Percentiles rank a stretch among this genome's conserved stretches.
These are phyloP conservation scores for Cheilosia scutellata DNA, from an alignment of 2,888 invertebrate genomes.

Conservation along the genomic window DNA sequence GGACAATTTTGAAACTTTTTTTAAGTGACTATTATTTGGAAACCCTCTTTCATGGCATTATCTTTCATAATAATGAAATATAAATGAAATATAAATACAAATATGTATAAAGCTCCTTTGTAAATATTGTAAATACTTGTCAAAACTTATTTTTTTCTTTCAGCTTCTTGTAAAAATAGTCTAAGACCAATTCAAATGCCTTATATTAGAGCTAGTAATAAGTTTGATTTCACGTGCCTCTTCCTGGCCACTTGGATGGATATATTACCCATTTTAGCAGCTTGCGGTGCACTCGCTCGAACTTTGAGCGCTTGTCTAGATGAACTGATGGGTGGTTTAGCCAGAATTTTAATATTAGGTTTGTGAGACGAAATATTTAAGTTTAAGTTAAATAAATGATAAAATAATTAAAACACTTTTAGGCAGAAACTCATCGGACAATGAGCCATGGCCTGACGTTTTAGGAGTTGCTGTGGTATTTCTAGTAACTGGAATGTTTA, in stretches of 20 bases:
- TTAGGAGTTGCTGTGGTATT: conserved; percentile 86
- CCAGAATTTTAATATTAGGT: conserved; percentile 85
- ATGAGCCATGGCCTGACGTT: conserved; percentile 86
- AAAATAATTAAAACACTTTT: conserved; percentile 52
- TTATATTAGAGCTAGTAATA: conserved; percentile 84
- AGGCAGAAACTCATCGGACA: conserved; percentile 84
- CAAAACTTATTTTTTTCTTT: conserved; percentile 12
- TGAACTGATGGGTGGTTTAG: conserved; percentile 86
- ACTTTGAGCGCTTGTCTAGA: conserved; percentile 86
- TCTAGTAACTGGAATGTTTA: conserved; percentile 85
- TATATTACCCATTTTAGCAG: conserved; percentile 85
- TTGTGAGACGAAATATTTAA: conserved; percentile 41
- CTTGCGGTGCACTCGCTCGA: conserved; percentile 85
- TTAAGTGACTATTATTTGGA: no score
- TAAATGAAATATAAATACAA: no score
- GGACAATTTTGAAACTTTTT: no score
- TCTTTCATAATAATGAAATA: no score
- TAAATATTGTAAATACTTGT: conserved; percentile 16
- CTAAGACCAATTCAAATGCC: conserved; percentile 83
- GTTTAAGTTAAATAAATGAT: no score
- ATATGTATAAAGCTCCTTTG: neutral
- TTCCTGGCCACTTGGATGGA: conserved; percentile 86
- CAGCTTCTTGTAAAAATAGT: conserved; percentile 83
- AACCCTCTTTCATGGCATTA: no score
- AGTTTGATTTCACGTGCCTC: conserved; percentile 83